These are phyloP conservation scores for Rhopalosiphum nymphaeae DNA, from an alignment of 2,888 invertebrate species.

Conservation along the genomic window DNA sequence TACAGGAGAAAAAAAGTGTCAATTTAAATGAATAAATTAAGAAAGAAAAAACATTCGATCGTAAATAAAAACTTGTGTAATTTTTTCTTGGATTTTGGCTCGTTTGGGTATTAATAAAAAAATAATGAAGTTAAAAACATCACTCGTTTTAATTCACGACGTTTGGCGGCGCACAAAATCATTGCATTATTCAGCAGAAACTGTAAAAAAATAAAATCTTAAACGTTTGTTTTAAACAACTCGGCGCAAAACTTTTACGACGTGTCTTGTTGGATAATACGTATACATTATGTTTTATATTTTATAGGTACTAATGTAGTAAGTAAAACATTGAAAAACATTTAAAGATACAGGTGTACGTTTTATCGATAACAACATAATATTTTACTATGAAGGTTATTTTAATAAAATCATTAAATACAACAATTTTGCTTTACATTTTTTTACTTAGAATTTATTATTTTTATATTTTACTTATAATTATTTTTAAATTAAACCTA, in stretches of 20 bases:
- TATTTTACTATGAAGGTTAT: background rate
- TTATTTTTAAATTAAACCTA: background rate
- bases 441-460: background rate
- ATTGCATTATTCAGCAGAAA: slow-evolving; percentile 3
- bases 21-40: slow-evolving; percentile 52
- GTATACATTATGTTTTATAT: background rate
- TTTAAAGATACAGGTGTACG: background rate
- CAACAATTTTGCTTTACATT: background rate
- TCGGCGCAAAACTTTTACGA: background rate
- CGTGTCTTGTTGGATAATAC: background rate
- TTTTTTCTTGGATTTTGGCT: slow-evolving; percentile 13
- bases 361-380: background rate
- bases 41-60: slow-evolving; percentile 1
- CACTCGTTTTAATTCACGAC: slow-evolving; percentile 34
- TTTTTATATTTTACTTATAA: background rate
- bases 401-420: background rate
- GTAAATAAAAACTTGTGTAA: slow-evolving; percentile 46
- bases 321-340: slow-evolving; percentile 1
- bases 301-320: background rate
- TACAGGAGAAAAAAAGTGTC: slow-evolving; percentile 1
- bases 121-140: background rate
- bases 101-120: slow-evolving; percentile 9
- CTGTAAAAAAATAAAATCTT: slow-evolving; percentile 6
- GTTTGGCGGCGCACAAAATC: background rate
- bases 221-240: slow-evolving; percentile 17